Evolutionary conservation across 2,888 invertebrate species (phyloP).

Genomic region (Luffia ferchaultella): DNA sequence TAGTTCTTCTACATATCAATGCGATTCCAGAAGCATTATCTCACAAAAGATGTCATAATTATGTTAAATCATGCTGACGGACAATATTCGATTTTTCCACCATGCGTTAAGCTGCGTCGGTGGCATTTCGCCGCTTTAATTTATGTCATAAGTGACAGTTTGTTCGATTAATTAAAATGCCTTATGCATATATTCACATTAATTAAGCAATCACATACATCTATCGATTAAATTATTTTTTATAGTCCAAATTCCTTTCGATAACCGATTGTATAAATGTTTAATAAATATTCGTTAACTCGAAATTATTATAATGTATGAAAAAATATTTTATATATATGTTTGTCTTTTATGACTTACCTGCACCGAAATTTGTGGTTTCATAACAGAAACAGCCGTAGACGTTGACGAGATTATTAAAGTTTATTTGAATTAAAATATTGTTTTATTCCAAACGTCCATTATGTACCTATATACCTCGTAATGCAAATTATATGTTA

Average conservation of each 20-base stretch:
- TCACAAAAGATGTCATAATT: too few species aligned
- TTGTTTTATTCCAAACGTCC: background rate
- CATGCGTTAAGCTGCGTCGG: too few species aligned
- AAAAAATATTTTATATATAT: background rate
- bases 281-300: background rate
- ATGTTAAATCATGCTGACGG: too few species aligned
- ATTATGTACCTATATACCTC: background rate
- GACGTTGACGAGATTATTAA: constrained; percentile 50
- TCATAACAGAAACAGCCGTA: constrained; percentile 26
- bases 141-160: too few species aligned
- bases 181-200: too few species aligned
- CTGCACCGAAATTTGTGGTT: background rate
- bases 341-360: background rate
- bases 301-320: background rate
- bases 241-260: background rate
- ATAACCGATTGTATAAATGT: background rate
- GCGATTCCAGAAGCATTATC: too few species aligned
- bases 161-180: too few species aligned
- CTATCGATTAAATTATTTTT: background rate
- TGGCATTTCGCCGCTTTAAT: too few species aligned
- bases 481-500: too few species aligned
- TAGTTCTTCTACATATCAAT: too few species aligned
- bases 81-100: too few species aligned
- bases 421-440: constrained; percentile 43
- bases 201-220: too few species aligned